Base-by-base conservation (phyloP, 1,140 invertebrate species). In the Theocolax elegans region DNA sequence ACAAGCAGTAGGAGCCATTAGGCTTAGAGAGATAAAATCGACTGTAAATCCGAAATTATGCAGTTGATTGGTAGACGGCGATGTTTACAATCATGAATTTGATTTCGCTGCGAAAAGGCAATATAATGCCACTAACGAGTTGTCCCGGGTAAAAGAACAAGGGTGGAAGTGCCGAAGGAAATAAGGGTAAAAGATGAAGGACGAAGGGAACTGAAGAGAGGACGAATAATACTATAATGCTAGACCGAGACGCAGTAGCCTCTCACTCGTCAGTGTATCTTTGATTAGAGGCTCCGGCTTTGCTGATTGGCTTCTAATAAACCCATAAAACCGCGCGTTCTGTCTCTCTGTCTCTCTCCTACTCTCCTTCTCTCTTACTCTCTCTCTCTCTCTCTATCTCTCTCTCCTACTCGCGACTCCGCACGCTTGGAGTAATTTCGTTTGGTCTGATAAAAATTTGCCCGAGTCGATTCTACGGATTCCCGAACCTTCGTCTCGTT, bases 261-360 rank as follows among this genome's bases (percentile, higher is more conserved):
- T 75, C 71, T 72, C 38, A 68, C 70, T 84, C 81, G 72, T 85
- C 83, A 82, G 80, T 64, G 80, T 64, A 81, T 81, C 81, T 84
- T 83, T 84, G 83, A 85, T 85, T 84, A 85, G 79, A 85, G 83
- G 77, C 79, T 81, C 77, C 72, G 75, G 78, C 73, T 73, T 72
- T 72, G 67, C 75, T 81, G 81, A 85, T 84, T 85, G 80, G 76
- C 81, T 84, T 82, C 82, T 85, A 82, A 84, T 84, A 84, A 84
- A 83, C 79, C 76, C 69, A 82, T 82, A 80, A 83, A 83, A 83
- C 29, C 51, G 27, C n/a, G n/a, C n/a, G n/a, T n/a, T n/a, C n/a
- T n/a, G n/a, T n/a, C n/a, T n/a, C n/a, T n/a, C n/a, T n/a, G n/a
- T n/a, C n/a, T n/a, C n/a, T n/a, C n/a, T n/a, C n/a, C n/a, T n/a